These are phyloP conservation scores for Phyllotis vaccarum DNA, from an alignment of 2,797 vertebrate species.

Conservation along the genomic window DNA sequence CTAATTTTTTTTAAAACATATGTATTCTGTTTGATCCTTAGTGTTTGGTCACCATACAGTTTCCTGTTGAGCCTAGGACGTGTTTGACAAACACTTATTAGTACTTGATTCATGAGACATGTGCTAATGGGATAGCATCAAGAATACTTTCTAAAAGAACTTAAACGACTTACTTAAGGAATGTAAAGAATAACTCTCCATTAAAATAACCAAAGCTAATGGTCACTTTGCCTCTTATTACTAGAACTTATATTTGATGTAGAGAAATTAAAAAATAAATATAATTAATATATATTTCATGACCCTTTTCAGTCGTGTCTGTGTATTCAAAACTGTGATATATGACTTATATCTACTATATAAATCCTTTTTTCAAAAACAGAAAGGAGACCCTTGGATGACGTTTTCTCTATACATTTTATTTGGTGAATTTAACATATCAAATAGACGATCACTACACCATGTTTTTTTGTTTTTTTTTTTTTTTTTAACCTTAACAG, in stretches of 20 bases:
- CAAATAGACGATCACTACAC: neutral
- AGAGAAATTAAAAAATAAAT: neutral
- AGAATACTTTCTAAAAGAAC: conserved; percentile 28
- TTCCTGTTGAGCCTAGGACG: neutral
- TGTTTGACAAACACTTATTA: neutral
- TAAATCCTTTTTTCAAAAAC: neutral
- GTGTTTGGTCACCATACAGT: neutral
- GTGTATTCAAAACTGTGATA: neutral
- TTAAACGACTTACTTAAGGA: neutral
- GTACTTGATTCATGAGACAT: neutral
- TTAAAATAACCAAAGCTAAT: conserved; percentile 10
- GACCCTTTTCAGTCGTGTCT: neutral
- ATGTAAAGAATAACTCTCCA: neutral
- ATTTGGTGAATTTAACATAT: conserved; percentile 36
- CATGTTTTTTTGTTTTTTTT: neutral
- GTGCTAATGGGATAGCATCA: neutral
- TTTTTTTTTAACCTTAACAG: conserved; percentile 7
- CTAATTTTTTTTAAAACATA: neutral
- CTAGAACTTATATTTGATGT: conserved; percentile 42
- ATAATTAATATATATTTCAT: neutral
- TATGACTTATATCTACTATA: neutral
- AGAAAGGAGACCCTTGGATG: neutral
- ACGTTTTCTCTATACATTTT: neutral
- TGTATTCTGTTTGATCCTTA: conserved; percentile 35
- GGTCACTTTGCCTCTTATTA: neutral